Conservation (phyloP, 1,140 invertebrate species). For the Drosophila albomicans region DNA sequence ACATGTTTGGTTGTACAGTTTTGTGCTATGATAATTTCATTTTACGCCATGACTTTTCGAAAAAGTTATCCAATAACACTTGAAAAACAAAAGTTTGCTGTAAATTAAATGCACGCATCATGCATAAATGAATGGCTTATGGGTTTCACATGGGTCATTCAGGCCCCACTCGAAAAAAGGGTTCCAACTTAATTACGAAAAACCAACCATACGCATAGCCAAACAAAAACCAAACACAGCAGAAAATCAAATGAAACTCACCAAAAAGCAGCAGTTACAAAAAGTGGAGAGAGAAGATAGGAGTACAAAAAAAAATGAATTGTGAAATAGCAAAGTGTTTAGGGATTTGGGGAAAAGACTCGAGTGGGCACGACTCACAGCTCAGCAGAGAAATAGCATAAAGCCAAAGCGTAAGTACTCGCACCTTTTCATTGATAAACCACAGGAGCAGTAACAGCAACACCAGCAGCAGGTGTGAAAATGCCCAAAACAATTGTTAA, state of each 20-base stretch:
- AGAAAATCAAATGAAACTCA: constrained; percentile 64
- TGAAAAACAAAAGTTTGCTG: constrained; percentile 60
- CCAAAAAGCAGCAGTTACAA: constrained; percentile 10
- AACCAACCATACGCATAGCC: constrained; percentile 40
- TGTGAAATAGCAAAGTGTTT: constrained; percentile 16
- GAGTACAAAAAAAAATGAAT: constrained; percentile 23
- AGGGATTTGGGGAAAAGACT: constrained; percentile 47
- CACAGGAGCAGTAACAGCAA: constrained; percentile 16
- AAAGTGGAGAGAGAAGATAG: background rate
- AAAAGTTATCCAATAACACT: constrained; percentile 68
- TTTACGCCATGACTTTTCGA: constrained; percentile 61
- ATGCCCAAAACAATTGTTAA: constrained; percentile 39
- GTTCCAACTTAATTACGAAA: constrained; percentile 76
- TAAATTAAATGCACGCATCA: constrained; percentile 65
- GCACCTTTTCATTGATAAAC: constrained; percentile 39
- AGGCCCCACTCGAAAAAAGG: constrained; percentile 59
- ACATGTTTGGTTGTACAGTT: constrained; percentile 7
- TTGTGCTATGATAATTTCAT: constrained; percentile 56
- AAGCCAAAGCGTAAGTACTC: constrained; percentile 51
- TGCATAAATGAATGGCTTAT: constrained; percentile 54
- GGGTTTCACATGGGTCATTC: constrained; percentile 29
- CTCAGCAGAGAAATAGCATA: constrained; percentile 47
- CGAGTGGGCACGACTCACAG: constrained; percentile 44
- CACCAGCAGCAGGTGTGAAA: constrained; percentile 56
- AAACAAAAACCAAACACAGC: constrained; percentile 54